Base-by-base conservation (phyloP, 2,797 vertebrate genomes). In the Threskiornis aethiopicus region DNA sequence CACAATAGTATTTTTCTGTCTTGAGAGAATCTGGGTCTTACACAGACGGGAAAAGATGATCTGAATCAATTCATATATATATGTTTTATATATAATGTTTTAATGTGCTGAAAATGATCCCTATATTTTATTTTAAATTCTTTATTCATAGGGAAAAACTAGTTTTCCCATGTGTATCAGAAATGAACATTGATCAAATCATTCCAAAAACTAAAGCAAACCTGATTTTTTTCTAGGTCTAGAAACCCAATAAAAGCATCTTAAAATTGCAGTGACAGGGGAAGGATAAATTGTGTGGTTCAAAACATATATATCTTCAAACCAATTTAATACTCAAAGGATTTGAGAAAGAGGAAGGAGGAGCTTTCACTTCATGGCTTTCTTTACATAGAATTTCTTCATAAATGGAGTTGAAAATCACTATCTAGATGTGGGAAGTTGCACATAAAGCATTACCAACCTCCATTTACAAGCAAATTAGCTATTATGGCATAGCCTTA, bases 391-490 rank as follows among this genome's bases (percentile, higher is more conserved):
- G 41, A 83, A 71, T 94, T 97, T 73, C 81, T 77, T 78, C 35
- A 82, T 52, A 90, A 94, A 84, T 29, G 39, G 47, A 91, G 75
- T 84, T 75, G 31, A 77, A 93, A 87, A 80, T 77, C 17, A 7
- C 65, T 82, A 49, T 67, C 67, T 73, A 77, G 47, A 88, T 81
- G 61, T 9, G 1, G 61, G 61, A 95, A 96, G 78, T 49, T 11
- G 2, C 22, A 94, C 44, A 83, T 52, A 93, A 96, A 96, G 55
- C 71, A 80, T 84, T 87, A 92, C 39, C 52, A 87, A 72, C n/a
- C 51, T 71, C 52, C 82, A 96, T 93, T 95, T 92, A 87, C 65
- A 89, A 90, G 81, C 49, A 94, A 93, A 95, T 93, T 71, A 95
- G 64, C 52, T 91, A 61, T 87, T 87, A 89, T 11, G 31, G n/a